These are phyloP conservation scores for Phenganax marumi DNA, from an alignment of 92 coral and sea anemone species.

Conservation along the genomic window DNA sequence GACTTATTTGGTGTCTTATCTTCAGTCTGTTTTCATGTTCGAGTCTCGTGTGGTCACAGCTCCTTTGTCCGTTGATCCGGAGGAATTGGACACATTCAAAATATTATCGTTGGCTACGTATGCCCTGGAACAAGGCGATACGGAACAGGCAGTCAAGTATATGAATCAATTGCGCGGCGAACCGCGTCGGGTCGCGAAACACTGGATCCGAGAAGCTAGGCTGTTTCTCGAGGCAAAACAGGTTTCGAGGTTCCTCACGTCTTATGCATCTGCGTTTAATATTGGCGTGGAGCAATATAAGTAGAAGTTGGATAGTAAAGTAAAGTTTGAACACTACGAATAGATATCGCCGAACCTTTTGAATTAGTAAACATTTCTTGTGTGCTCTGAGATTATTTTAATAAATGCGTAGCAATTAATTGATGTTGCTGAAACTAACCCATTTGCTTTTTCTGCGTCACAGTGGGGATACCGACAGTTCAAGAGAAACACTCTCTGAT, in stretches of 20 bases:
- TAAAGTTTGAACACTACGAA: no score
- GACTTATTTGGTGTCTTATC: constrained; percentile 78
- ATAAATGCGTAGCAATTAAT: constrained; percentile 1
- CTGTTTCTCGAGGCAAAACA: constrained; percentile 89
- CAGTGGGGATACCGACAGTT: not conserved
- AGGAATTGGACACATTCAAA: constrained; percentile 75
- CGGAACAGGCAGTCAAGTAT: constrained; percentile 90
- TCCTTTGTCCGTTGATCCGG: constrained; percentile 75
- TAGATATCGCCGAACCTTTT: not conserved
- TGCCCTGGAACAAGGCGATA: constrained; percentile 81
- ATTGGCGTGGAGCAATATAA: constrained; percentile 23
- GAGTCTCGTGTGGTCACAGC: constrained; percentile 75
- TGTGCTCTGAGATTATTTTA: not conserved
- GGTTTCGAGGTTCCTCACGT: constrained; percentile 75
- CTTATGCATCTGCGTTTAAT: constrained; percentile 75
- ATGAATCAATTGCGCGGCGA: constrained; percentile 94
- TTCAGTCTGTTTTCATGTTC: constrained; percentile 85
- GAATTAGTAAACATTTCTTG: not conserved
- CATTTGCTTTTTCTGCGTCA: not conserved
- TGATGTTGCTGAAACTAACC: not conserved
- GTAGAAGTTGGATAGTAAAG: not conserved
- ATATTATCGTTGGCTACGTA: constrained; percentile 84
- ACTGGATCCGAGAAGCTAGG: constrained; percentile 91
- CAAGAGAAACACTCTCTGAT: not conserved
- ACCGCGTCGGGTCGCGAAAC: constrained; percentile 78